Evolutionary conservation across 1,140 invertebrate species (phyloP).

Genomic region (Riptortus pedestris): DNA sequence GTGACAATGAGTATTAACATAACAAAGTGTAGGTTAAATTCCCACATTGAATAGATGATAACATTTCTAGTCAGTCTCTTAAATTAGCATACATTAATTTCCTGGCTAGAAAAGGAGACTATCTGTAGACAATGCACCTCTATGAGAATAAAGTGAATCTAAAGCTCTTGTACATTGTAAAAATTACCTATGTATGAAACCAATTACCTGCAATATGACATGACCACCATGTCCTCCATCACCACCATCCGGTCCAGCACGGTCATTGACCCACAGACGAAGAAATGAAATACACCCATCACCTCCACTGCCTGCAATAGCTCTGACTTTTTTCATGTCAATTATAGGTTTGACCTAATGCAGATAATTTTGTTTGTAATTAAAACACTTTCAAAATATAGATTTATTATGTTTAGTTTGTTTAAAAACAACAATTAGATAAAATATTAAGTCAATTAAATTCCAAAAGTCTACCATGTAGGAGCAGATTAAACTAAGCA

Average conservation of each 20-base stretch:
- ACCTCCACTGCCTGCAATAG: conserved; percentile 75
- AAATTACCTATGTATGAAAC: too few relatives aligned
- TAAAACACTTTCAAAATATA: conserved; percentile 32
- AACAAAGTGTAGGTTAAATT: too few relatives aligned
- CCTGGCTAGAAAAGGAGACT: too few relatives aligned
- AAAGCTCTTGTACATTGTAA: too few relatives aligned
- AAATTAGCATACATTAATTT: too few relatives aligned
- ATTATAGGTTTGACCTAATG: conserved; percentile 41
- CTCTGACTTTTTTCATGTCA: conserved; percentile 47
- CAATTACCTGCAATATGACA: conserved; percentile 79
- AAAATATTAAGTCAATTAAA: conserved; percentile 39
- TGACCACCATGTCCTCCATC: conserved; percentile 97
- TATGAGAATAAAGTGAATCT: too few relatives aligned
- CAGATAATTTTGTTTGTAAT: too few relatives aligned
- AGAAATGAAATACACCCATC: conserved; percentile 84
- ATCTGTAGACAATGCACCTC: too few relatives aligned
- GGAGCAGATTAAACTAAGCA: conserved; percentile 36
- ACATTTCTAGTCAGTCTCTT: too few relatives aligned
- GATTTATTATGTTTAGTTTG: conserved; percentile 37
- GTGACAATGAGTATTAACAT: too few relatives aligned
- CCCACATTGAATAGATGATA: too few relatives aligned
- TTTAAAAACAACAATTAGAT: not conserved
- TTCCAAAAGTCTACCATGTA: too few relatives aligned
- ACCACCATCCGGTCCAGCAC: conserved; percentile 89
- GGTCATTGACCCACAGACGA: conserved; percentile 63